phyloP scores from a whole-genome alignment of 1,140 invertebrate species.

The Brachionus paranguensis region DNA sequence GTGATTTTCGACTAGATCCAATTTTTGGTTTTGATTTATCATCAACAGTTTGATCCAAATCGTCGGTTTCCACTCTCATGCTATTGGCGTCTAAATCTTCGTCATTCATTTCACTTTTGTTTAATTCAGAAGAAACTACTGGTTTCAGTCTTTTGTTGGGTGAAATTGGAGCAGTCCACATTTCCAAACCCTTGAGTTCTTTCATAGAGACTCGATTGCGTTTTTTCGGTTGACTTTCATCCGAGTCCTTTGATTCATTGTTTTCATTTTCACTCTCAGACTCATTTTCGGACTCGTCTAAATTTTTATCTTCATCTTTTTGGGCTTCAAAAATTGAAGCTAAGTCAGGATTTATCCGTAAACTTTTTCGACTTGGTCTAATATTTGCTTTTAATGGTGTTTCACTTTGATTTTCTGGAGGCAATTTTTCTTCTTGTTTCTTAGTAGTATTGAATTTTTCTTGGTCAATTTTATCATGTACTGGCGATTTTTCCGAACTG shows the following conservation, averaged over 20 bases:
- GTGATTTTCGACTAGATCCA: not conserved
- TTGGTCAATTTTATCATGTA: not conserved
- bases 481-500: not conserved
- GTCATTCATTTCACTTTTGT: constrained; percentile 3
- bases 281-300: not conserved
- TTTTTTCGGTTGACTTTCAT: not conserved
- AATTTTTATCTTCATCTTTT: not conserved
- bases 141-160: not conserved
- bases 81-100: not conserved
- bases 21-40: not conserved
- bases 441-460: not conserved
- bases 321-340: not conserved
- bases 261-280: not conserved
- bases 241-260: not conserved
- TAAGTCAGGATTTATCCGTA: not conserved
- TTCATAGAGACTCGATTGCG: not conserved
- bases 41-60: constrained; percentile 10
- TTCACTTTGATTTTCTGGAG: not conserved
- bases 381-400: not conserved
- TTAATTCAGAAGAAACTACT: not conserved
- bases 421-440: not conserved
- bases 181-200: not conserved
- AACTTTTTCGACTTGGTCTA: not conserved
- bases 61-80: not conserved
- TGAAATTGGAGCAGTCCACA: not conserved